Percentiles rank a stretch among this genome's conserved stretches.
phyloP scores from a whole-genome alignment of 2,113 vertebrate species.

The Strix uralensis region DNA sequence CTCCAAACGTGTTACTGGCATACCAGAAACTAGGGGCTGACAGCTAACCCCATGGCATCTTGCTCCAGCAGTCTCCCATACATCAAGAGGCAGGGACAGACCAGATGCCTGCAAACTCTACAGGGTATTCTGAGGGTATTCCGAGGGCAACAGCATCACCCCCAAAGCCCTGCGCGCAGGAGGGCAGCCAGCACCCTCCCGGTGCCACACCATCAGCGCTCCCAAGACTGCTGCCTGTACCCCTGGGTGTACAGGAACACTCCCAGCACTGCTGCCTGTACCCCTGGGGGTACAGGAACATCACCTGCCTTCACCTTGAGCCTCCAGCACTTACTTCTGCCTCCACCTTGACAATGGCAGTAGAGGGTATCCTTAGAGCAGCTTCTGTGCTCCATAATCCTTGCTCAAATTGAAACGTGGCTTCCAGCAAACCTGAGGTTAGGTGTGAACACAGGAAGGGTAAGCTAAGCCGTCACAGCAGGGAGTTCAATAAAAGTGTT shows the following conservation, averaged over 20 bases:
- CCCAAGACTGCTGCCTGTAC: background rate
- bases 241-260: background rate
- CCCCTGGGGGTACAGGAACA: background rate
- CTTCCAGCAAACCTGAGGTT: background rate
- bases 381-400: background rate
- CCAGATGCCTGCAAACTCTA: background rate
- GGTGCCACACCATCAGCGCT: background rate
- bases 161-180: background rate
- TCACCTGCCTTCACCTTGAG: background rate
- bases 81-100: background rate
- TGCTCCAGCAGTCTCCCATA: constrained; percentile 6
- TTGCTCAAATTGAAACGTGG: rapidly evolving
- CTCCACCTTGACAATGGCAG: background rate
- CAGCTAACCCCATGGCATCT: background rate
- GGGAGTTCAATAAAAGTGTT: background rate
- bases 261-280: background rate
- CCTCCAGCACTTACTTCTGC: background rate
- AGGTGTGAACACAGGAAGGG: background rate
- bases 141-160: background rate
- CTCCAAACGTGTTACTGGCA: background rate
- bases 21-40: background rate
- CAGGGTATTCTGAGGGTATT: background rate
- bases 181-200: background rate
- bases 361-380: background rate
- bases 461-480: background rate